Percentiles rank a stretch among this genome's conserved stretches.
Conservation (phyloP, 2,888 invertebrate genomes). For the Microplitis manilae region DNA sequence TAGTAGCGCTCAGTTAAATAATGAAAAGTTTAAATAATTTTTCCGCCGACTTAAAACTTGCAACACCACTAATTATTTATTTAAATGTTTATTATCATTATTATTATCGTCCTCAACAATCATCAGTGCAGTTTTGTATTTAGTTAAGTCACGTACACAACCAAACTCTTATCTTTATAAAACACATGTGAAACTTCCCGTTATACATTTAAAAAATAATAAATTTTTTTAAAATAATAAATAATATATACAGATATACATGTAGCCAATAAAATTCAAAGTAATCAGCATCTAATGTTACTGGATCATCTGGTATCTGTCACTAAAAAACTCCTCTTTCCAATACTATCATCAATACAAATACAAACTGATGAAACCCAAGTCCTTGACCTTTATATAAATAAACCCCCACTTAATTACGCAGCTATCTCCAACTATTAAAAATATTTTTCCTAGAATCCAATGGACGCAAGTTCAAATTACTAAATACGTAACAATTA, state of each 20-base stretch:
- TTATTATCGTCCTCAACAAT: neutral
- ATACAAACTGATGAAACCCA: neutral
- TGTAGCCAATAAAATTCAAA: neutral
- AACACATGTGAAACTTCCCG: constrained; percentile 1
- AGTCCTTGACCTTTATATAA: neutral
- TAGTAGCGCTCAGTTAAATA: neutral
- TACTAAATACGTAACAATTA: neutral
- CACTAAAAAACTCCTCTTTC: neutral
- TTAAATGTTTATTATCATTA: neutral
- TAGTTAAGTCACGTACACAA: neutral
- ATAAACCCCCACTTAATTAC: neutral
- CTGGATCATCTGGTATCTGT: neutral
- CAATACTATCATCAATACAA: neutral
- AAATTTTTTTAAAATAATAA: neutral
- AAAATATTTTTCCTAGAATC: neutral
- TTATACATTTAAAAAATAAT: neutral
- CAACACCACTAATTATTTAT: neutral
- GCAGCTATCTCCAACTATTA: neutral
- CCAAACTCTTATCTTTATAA: neutral
- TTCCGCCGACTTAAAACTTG: neutral
- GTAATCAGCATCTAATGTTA: neutral
- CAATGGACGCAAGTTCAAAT: neutral
- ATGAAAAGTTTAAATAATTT: neutral
- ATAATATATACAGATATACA: neutral
- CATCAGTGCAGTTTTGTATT: neutral